Evolutionary conservation across 2,113 vertebrate species (phyloP).

Genomic region (Corythornis vintsioides): DNA sequence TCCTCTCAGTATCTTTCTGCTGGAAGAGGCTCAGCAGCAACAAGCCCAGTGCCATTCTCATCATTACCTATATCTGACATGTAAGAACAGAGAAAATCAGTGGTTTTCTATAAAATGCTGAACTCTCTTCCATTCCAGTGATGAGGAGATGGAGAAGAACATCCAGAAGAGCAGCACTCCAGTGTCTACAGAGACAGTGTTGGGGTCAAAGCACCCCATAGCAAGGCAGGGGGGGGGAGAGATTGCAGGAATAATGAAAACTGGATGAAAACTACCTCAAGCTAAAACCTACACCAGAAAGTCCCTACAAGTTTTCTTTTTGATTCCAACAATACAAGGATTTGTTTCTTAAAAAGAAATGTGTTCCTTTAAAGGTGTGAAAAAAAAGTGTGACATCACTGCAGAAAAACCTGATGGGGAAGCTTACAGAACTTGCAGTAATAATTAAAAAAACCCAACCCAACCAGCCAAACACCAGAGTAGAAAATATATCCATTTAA

Average conservation of each 20-base stretch:
- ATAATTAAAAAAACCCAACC: background rate
- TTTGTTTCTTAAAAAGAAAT: background rate
- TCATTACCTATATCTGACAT: rapidly evolving
- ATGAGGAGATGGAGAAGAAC: background rate
- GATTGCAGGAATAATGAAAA: background rate
- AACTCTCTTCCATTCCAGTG: background rate
- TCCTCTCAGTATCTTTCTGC: background rate
- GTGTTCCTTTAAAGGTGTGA: background rate
- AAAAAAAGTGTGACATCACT: conserved; percentile 23
- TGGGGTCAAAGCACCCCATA: background rate
- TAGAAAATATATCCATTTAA: background rate
- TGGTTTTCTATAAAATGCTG: background rate
- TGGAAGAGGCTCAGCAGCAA: background rate
- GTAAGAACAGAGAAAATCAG: background rate
- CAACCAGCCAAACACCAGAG: background rate
- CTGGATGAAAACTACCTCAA: background rate
- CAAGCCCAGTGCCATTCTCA: background rate
- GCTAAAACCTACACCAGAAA: background rate
- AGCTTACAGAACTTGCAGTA: background rate
- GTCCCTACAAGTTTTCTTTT: background rate
- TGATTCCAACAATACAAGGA: background rate
- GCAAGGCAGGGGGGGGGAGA: background rate
- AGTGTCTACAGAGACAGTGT: background rate
- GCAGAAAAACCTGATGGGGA: background rate
- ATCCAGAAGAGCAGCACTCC: background rate